phyloP scores from a whole-genome alignment of 2,797 vertebrate species.

The Malurus leucopterus region DNA sequence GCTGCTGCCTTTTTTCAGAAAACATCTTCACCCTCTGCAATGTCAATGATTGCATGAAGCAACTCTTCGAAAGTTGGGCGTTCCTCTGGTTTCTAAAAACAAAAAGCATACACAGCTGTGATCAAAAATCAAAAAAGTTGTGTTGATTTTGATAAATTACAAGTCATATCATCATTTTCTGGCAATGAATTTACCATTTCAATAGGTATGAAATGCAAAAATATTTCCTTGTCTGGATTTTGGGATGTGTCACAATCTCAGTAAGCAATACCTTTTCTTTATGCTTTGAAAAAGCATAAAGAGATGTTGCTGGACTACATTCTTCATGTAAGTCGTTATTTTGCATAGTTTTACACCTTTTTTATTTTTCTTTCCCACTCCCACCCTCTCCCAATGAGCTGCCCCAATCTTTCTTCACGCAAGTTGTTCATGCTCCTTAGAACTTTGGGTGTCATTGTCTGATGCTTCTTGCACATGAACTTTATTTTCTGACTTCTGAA shows the following conservation, averaged over 20 bases:
- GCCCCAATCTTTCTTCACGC: neutral
- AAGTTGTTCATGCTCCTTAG: neutral
- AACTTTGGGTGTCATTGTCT: neutral
- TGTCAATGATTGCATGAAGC: constrained; percentile 73
- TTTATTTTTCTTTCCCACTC: neutral
- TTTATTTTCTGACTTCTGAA: neutral
- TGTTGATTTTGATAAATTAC: neutral
- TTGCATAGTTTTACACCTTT: neutral
- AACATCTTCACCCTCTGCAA: constrained; percentile 79
- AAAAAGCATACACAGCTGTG: neutral
- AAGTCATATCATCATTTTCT: neutral
- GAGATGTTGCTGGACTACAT: neutral
- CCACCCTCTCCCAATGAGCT: neutral
- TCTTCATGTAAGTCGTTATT: neutral
- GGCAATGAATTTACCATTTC: neutral
- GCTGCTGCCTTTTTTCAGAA: constrained; percentile 49
- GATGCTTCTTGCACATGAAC: neutral
- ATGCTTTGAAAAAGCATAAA: neutral
- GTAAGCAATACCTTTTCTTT: neutral
- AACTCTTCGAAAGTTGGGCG: constrained; percentile 82
- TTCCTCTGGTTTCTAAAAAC: constrained; percentile 81
- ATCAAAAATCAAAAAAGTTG: neutral
- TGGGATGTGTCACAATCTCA: neutral
- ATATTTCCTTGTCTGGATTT: neutral
- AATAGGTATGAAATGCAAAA: neutral